Percentiles rank a stretch among this genome's conserved stretches.
These are phyloP conservation scores for Cephus spinipes DNA, from an alignment of 2,888 invertebrate genomes.

Conservation along the genomic window DNA sequence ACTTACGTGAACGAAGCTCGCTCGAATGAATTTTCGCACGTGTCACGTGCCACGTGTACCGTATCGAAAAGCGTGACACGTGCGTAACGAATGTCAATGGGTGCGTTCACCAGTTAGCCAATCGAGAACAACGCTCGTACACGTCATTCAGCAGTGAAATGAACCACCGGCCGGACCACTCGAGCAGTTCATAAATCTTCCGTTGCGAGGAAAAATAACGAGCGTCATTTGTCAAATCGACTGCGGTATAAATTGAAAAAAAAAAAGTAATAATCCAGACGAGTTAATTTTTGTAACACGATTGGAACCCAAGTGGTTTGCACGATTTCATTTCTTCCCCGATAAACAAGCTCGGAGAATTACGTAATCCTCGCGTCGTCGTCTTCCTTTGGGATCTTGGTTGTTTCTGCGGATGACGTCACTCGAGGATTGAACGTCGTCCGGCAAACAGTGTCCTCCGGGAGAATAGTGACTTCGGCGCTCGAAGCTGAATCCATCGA, in stretches of 20 bases:
- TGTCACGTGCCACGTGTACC: not conserved
- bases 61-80: not conserved
- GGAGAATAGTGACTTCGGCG: not conserved
- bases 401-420: not conserved
- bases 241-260: not conserved
- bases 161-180: not conserved
- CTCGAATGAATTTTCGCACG: not conserved
- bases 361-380: not conserved
- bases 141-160: not conserved
- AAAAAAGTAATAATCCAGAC: not conserved
- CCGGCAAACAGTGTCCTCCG: not conserved
- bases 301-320: not conserved
- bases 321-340: not conserved
- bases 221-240: not conserved
- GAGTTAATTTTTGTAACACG: not conserved
- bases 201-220: not conserved
- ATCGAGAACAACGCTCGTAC: not conserved
- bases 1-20: not conserved
- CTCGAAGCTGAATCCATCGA: not conserved
- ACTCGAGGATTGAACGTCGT: not conserved
- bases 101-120: not conserved
- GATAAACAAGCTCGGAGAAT: not conserved
- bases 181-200: not conserved
- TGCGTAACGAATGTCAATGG: not conserved
- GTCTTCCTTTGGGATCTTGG: not conserved